Percentiles rank a stretch among this genome's conserved stretches.
phyloP scores from a whole-genome alignment of 2,797 vertebrate species.

The Sebastiscus albofasciatus region DNA sequence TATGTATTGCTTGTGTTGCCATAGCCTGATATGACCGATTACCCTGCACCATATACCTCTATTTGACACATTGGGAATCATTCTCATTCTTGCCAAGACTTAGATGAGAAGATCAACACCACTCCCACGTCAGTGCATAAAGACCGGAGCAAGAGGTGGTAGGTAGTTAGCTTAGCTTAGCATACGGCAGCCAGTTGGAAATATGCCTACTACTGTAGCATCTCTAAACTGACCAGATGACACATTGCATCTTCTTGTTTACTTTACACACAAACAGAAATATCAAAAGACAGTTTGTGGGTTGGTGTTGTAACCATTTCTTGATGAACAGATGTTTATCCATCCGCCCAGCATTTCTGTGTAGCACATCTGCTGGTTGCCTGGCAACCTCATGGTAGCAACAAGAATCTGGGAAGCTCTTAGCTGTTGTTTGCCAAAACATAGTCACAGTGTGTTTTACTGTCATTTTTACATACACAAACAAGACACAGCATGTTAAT shows the following conservation, averaged over 20 bases:
- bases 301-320: not conserved
- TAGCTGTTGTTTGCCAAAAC: not conserved
- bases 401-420: not conserved
- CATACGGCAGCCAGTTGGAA: not conserved
- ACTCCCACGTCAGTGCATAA: not conserved
- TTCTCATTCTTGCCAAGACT: not conserved
- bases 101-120: not conserved
- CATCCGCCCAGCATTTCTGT: not conserved
- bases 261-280: not conserved
- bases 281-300: not conserved
- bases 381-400: not conserved
- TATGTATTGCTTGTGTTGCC: too few relatives aligned
- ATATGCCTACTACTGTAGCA: not conserved
- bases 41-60: too few relatives aligned
- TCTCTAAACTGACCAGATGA: not conserved
- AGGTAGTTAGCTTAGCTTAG: not conserved
- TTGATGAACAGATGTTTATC: not conserved
- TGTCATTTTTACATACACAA: not conserved
- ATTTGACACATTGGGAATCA: too few relatives aligned
- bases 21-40: too few relatives aligned
- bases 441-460: not conserved
- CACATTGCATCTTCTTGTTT: not conserved
- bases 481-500: not conserved
- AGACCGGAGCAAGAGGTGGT: not conserved
- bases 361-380: not conserved